Percentiles rank a stretch among this genome's conserved stretches.
Evolutionary conservation across 2,888 invertebrate genomes (phyloP).

Genomic region (Apodemia mormo): DNA sequence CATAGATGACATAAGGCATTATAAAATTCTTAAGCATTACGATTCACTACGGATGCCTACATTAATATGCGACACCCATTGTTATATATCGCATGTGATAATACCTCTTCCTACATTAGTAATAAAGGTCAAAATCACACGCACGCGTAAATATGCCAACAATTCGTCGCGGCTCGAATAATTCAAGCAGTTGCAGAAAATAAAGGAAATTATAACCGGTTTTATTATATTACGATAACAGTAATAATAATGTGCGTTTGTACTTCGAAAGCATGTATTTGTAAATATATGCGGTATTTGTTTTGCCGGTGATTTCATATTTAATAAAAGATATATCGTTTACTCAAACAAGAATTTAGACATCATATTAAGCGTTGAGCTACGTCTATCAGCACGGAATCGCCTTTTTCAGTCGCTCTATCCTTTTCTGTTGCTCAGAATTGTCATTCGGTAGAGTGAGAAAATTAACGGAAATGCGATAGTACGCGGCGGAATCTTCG

Average conservation of each 20-base stretch:
- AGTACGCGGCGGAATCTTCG: too few relatives aligned
- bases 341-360: too few relatives aligned
- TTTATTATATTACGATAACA: constrained; percentile 9
- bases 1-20: not conserved
- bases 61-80: constrained; percentile 4
- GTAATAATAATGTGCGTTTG: not conserved
- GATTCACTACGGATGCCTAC: not conserved
- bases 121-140: not conserved
- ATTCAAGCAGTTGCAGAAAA: constrained; percentile 6
- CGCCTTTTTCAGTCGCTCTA: too few relatives aligned
- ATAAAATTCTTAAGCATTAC: constrained; percentile 7
- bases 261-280: not conserved
- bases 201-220: constrained; percentile 12
- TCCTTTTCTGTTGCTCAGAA: too few relatives aligned
- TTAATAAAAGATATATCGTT: too few relatives aligned
- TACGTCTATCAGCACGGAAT: too few relatives aligned
- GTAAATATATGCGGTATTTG: not conserved
- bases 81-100: not conserved
- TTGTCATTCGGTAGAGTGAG: too few relatives aligned
- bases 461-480: too few relatives aligned
- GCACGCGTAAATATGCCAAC: constrained; percentile 4
- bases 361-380: too few relatives aligned
- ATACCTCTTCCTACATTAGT: not conserved
- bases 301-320: not conserved
- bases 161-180: constrained; percentile 7